Base-by-base conservation (phyloP, 2,888 invertebrate genomes). In the Epinotia ramella region DNA sequence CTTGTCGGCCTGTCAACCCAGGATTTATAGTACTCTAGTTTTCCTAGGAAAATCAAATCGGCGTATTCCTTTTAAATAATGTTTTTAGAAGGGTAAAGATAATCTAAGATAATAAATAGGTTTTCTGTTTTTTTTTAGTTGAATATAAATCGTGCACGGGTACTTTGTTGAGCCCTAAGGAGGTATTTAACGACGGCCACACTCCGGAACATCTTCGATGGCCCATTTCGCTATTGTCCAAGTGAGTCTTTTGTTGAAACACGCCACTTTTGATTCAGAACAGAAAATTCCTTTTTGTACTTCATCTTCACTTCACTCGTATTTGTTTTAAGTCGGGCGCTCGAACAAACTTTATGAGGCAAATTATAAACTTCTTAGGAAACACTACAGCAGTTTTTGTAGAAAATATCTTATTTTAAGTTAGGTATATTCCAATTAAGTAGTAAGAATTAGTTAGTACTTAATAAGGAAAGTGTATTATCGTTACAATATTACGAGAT, bases 201-300 rank as follows among this genome's bases (percentile, higher is more conserved):
- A 40, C 44, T 16, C 63, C 18, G 33, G 59, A 64, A 65, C 40
- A 40, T 70, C 64, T 70, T 65, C 65, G 57, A 65, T 24, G 60
- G 44, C 28, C 64, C 69, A 74, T 69, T 74, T 64, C 3, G 46
- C 56, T 57, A 69, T 74, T 74, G 74, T 74, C 44, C 44, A 24
- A 70, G 59, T 20, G 0, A 59, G 70, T 40, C 70, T 70, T 69
- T 75, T 75, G 70, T 75, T 75, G 59, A 60, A 59, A 65, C 56
- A 64, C 18, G 65, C 65, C 64, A 44, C 63, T 64, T 64, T 70
- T 65, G 60, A 65, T 53, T 70, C 63, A n/a, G 33, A 75, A 59
- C 59, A 65, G 65, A 75, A 73, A 70, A 44, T 49, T 5, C 49
- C 20, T 68, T 68, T 68, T 68, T 73, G 69, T 69, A 57, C 63